phyloP scores from a whole-genome alignment of 2,797 vertebrate genomes.

The Xiphorhynchus erythropygius region DNA sequence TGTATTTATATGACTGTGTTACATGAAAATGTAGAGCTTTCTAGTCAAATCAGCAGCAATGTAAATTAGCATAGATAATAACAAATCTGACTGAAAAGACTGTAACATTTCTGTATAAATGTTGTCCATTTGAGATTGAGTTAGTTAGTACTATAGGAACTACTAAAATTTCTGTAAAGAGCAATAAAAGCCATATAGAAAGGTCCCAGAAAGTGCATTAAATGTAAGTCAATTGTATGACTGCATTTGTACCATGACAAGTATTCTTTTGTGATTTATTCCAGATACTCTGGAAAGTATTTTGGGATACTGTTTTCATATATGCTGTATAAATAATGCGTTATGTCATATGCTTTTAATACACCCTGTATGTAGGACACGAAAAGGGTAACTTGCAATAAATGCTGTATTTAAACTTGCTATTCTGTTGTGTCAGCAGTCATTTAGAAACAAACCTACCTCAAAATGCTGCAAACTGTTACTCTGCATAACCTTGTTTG shows the following conservation, averaged over 20 bases:
- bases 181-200: constrained; percentile 16
- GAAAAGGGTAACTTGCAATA: constrained; percentile 38
- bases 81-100: constrained; percentile 7
- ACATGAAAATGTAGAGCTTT: neutral
- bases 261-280: constrained; percentile 39
- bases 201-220: neutral
- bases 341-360: constrained; percentile 43
- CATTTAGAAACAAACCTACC: neutral
- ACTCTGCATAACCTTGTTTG: neutral
- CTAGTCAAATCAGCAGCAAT: neutral
- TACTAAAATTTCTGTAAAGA: neutral
- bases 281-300: constrained; percentile 34
- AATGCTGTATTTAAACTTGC: constrained; percentile 22
- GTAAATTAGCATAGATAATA: neutral
- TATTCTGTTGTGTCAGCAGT: neutral
- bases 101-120: neutral
- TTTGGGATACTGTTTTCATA: constrained; percentile 58
- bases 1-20: neutral
- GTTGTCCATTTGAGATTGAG: neutral
- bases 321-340: constrained; percentile 4
- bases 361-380: neutral
- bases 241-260: constrained; percentile 19
- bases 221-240: constrained; percentile 56
- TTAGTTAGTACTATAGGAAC: neutral
- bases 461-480: neutral